phyloP scores from a whole-genome alignment of 2,113 vertebrate genomes.

The Cyphomyrus plagiostoma region DNA sequence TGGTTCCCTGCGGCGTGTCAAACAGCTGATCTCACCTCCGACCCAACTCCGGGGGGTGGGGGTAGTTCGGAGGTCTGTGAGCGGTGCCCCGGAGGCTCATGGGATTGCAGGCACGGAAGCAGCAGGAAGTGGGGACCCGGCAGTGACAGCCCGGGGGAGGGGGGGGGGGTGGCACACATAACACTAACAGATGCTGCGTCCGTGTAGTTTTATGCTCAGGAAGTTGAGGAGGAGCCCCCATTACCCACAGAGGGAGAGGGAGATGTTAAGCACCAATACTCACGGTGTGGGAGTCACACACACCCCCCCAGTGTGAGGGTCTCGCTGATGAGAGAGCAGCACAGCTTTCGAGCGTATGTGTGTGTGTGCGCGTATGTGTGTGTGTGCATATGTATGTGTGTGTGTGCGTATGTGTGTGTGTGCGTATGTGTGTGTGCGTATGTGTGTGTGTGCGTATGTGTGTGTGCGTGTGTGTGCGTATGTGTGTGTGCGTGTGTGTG shows the following conservation, averaged over 20 bases:
- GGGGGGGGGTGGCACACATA: slow-evolving; percentile 5
- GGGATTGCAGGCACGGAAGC: neutral
- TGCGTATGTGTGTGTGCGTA: too few relatives aligned
- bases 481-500: too few relatives aligned
- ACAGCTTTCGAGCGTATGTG: neutral
- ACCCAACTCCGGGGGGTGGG: neutral
- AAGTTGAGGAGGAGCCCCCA: slow-evolving; percentile 7
- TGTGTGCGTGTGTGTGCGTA: too few relatives aligned
- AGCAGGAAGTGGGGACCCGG: slow-evolving; percentile 19
- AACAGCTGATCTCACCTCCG: neutral
- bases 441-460: too few relatives aligned
- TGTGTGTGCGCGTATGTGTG: neutral
- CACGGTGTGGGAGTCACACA: slow-evolving; percentile 15
- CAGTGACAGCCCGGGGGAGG: slow-evolving; percentile 27
- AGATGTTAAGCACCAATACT: slow-evolving; percentile 35
- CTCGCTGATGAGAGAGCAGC: slow-evolving; percentile 7
- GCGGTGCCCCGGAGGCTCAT: neutral
- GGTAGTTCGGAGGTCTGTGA: neutral
- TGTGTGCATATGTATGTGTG: too few relatives aligned
- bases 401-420: too few relatives aligned
- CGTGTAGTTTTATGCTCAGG: slow-evolving; percentile 8
- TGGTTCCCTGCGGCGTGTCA: neutral
- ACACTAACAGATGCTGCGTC: neutral
- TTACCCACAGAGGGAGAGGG: neutral
- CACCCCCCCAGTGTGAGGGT: neutral